Base-by-base conservation (phyloP, 1,140 invertebrate species). In the Teleogryllus occipitalis region DNA sequence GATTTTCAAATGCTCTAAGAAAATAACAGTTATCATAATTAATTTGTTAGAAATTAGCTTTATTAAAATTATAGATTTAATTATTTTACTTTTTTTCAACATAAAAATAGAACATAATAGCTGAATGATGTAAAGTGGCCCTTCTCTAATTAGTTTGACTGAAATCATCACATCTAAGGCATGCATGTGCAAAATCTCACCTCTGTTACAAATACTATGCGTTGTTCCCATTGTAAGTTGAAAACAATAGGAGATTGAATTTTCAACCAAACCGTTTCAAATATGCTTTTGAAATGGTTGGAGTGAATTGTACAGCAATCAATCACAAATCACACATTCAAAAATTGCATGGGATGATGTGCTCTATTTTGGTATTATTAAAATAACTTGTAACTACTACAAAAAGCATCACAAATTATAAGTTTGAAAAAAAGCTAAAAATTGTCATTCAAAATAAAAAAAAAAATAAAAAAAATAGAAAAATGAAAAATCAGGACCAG, bases 21-120 rank as follows among this genome's bases (percentile, higher is more conserved):
- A 39, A 39, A 39, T 39, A 39, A 5, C 27, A 39, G 27, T 39
- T 39, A 39, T 39, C 27, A 39, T 39, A 39, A 39, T 39, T 39
- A 39, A 39, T 39, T 39, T 39, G 27, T 39, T 39, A 39, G 27
- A 5, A 39, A 39, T 39, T 39, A 39, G 27, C 27, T 39, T 39
- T 79, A 15, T 75, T 75, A 74, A 79, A 15, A 78, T 75, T 76
- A 46, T 75, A 79, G 49, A 76, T 79, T 75, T 22, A 75, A 72
- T 76, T 75, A 73, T 3, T 73, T 18, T 73, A 73, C 4, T 73
- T 18, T 73, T 18, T 39, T 5, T 39, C 27, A 39, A 5, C 5
- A 2, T 2, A 39, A 5, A 39, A 39, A 39, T 39, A 39, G 27
- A 39, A 39, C 5, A 39, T 39, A 39, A 39, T 39, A 39, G 1